Conservation (phyloP, 2,797 vertebrate genomes). For the Ceryle rudis region DNA sequence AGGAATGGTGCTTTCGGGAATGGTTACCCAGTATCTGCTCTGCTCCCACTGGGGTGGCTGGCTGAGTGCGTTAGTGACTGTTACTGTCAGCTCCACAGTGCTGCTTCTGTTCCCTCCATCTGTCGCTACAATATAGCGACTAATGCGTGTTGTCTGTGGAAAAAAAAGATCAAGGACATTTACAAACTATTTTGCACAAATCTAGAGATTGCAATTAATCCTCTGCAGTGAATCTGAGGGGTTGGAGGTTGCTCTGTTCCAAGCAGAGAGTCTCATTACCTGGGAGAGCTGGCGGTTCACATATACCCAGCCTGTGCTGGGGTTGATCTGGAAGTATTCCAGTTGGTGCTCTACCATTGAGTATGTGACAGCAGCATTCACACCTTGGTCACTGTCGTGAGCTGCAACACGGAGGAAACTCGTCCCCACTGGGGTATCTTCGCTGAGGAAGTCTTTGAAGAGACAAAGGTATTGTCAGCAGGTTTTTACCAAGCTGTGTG, state of each 20-base stretch:
- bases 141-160: constrained; percentile 79
- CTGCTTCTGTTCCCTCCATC: constrained; percentile 89
- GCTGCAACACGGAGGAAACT: constrained; percentile 88
- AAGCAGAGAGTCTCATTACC: constrained; percentile 67
- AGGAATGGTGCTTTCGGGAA: constrained; percentile 85
- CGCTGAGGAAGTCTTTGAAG: constrained; percentile 86
- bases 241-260: not conserved
- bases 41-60: constrained; percentile 88
- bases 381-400: constrained; percentile 89
- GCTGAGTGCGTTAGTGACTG: constrained; percentile 87
- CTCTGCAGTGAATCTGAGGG: not conserved
- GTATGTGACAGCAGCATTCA: constrained; percentile 88
- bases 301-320: constrained; percentile 89
- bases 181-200: not conserved
- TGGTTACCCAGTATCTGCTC: constrained; percentile 85
- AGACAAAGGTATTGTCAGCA: constrained; percentile 4
- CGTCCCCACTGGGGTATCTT: constrained; percentile 87
- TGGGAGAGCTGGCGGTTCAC: constrained; percentile 87
- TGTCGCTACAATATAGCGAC: constrained; percentile 83
- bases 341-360: constrained; percentile 83
- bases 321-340: constrained; percentile 89
- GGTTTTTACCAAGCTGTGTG: not conserved
- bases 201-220: not conserved
- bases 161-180: not conserved
- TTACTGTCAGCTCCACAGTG: constrained; percentile 86